These are phyloP conservation scores for Ibidorhyncha struthersii DNA, from an alignment of 2,113 vertebrate genomes.

Conservation along the genomic window DNA sequence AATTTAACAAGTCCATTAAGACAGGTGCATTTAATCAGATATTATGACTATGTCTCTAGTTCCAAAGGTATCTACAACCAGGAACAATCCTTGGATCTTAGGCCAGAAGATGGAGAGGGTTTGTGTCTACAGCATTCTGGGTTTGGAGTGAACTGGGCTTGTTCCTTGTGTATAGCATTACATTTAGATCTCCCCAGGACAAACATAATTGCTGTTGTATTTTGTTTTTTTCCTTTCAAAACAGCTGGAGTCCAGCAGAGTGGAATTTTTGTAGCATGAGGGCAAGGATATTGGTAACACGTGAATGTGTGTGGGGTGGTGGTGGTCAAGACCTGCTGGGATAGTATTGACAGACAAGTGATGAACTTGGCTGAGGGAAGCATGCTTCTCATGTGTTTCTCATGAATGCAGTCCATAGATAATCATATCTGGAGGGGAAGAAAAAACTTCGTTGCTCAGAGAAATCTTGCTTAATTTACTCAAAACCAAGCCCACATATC, in stretches of 20 bases:
- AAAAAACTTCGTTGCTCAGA: not conserved
- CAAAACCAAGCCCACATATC: not conserved
- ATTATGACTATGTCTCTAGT: not conserved
- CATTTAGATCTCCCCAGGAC: no score
- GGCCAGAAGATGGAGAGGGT: not conserved
- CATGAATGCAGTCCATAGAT: not conserved
- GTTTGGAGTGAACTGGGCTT: not conserved
- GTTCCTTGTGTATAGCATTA: not conserved
- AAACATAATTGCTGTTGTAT: not conserved
- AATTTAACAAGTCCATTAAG: not conserved
- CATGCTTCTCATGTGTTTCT: not conserved
- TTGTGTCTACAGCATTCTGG: not conserved
- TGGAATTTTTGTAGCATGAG: not conserved
- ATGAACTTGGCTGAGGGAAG: not conserved
- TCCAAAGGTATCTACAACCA: not conserved
- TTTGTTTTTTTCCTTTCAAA: not conserved
- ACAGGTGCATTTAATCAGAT: not conserved
- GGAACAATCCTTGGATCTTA: not conserved
- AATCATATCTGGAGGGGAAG: not conserved
- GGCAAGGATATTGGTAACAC: not conserved
- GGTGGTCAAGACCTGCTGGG: not conserved
- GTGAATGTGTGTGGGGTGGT: not conserved
- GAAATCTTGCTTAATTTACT: not conserved
- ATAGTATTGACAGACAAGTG: not conserved
- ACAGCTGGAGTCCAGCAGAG: not conserved